Evolutionary conservation across 2,888 invertebrate species (phyloP).

Genomic region (Colostygia pectinataria): DNA sequence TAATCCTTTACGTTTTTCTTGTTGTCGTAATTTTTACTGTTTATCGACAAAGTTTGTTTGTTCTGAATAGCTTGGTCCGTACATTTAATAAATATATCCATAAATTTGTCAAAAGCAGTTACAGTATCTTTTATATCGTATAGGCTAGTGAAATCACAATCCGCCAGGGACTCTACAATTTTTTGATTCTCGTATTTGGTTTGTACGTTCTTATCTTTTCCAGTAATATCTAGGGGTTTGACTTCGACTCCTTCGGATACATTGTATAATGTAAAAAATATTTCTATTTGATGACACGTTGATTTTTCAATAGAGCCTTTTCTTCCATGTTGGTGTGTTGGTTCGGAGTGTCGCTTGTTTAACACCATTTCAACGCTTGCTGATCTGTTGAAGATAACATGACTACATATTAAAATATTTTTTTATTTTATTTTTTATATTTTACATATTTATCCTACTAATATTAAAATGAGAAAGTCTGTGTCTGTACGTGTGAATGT

Average conservation of each 20-base stretch:
- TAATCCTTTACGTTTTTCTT: neutral
- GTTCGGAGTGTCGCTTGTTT: neutral
- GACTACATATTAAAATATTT: too few species aligned
- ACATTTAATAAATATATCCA: constrained; percentile 1
- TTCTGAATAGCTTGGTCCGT: neutral
- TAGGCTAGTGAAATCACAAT: constrained; percentile 11
- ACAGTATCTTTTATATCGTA: constrained; percentile 12
- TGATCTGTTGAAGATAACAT: constrained; percentile 15
- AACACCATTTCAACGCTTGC: neutral
- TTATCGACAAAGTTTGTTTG: neutral
- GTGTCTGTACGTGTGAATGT: too few species aligned
- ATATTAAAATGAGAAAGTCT: too few species aligned
- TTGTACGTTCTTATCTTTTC: neutral
- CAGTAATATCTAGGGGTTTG: neutral
- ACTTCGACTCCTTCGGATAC: neutral
- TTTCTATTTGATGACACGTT: neutral
- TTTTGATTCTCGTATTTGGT: neutral
- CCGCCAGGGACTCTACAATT: neutral
- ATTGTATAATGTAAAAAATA: neutral
- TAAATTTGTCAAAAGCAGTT: constrained; percentile 5
- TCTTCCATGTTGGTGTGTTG: neutral
- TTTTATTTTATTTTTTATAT: too few species aligned
- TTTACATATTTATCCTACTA: too few species aligned
- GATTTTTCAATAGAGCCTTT: too few species aligned
- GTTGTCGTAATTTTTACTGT: neutral